Conservation (phyloP, 2,888 invertebrate species). For the Entomobrya proxima region DNA sequence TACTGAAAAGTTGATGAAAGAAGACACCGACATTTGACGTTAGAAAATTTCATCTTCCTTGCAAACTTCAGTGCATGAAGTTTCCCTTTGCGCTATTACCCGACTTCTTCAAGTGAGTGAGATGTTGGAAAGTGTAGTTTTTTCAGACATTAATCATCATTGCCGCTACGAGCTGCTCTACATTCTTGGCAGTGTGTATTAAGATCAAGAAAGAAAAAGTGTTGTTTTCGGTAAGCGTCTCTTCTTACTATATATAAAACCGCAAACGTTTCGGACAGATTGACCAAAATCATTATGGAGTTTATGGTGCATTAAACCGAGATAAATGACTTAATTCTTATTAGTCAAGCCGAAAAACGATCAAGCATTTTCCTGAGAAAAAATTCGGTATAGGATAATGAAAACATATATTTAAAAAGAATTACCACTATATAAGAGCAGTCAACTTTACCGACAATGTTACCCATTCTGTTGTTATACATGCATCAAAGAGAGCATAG, state of each 20-base stretch:
- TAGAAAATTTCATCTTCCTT: constrained; percentile 5
- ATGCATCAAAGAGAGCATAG: no score
- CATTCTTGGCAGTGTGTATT: constrained; percentile 2
- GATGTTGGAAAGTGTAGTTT: not conserved
- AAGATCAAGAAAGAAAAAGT: not conserved
- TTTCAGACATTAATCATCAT: constrained; percentile 56
- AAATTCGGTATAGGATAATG: not conserved
- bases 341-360: constrained; percentile 44
- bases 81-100: constrained; percentile 5
- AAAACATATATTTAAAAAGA: constrained; percentile 11
- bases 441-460: constrained; percentile 4
- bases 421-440: no score
- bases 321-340: constrained; percentile 60
- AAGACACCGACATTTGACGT: constrained; percentile 52
- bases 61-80: not conserved
- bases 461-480: not conserved
- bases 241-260: not conserved
- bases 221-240: constrained; percentile 31
- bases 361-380: constrained; percentile 27
- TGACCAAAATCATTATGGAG: constrained; percentile 64
- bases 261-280: constrained; percentile 41
- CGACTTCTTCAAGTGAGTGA: no score
- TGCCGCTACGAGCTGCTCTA: constrained; percentile 32
- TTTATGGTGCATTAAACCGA: constrained; percentile 70
- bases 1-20: constrained; percentile 49